phyloP scores from a whole-genome alignment of 2,113 vertebrate genomes.

The Grammatotria lemairii region DNA sequence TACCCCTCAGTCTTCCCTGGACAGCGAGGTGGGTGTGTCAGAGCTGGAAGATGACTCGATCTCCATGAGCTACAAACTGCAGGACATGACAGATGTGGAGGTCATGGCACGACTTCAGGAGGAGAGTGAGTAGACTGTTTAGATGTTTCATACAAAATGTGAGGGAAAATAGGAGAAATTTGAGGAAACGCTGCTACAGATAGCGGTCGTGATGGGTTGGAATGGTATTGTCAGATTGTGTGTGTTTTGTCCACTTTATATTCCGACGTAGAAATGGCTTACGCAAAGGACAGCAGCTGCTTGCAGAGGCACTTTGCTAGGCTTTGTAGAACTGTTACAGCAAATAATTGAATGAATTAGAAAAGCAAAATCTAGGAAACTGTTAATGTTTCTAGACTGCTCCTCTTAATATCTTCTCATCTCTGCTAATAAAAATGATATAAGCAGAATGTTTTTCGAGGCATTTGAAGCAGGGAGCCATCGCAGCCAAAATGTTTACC shows the following conservation, averaged over 20 bases:
- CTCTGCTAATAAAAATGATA: not conserved
- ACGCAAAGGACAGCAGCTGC: not conserved
- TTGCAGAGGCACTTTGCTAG: not conserved
- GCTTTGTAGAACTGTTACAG: not conserved
- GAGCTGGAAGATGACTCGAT: conserved; percentile 90
- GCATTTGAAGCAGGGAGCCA: not conserved
- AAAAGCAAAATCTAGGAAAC: not conserved
- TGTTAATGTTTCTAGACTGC: not conserved
- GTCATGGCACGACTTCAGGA: conserved; percentile 98
- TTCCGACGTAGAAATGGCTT: not conserved
- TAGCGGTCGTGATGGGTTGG: not conserved
- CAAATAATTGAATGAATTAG: not conserved
- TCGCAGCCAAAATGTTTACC: not conserved
- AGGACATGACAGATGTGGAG: conserved; percentile 96
- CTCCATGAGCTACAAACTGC: conserved; percentile 94
- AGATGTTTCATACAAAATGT: not conserved
- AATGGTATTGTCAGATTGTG: not conserved
- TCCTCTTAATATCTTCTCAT: not conserved
- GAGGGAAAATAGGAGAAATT: not conserved
- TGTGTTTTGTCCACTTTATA: not conserved
- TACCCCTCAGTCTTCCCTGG: conserved; percentile 92
- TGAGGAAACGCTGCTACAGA: not conserved
- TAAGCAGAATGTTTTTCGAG: not conserved
- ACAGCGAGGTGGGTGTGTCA: conserved; percentile 87
- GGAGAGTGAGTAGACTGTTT: conserved; percentile 80